Base-by-base conservation (phyloP, 2,113 vertebrate genomes). In the Mesocricetus auratus region DNA sequence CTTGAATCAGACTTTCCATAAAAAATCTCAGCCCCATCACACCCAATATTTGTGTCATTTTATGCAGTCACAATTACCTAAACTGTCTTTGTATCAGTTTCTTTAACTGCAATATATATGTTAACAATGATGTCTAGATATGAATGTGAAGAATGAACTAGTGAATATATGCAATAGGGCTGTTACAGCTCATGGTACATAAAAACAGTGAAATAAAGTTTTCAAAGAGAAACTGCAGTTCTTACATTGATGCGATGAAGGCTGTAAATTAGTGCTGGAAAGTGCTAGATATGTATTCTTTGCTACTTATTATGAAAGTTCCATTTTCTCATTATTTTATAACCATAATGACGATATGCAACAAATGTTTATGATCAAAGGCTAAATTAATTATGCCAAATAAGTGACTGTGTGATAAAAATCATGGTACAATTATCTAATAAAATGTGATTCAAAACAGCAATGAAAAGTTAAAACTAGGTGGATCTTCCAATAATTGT, bases 291-390 rank as follows among this genome's bases (percentile, higher is more conserved):
- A 36, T 88, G n/a, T 22, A 56, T 64, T 58, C 19, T 87, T 21
- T 88, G 39, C 29, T 77, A 69, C 7, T 68, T 16, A 4, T 86
- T 45, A 3, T 90, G 31, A 9, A 58, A 77, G 60, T 74, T 81
- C 62, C 53, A 64, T 83, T 90, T 3, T 10, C 10, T 15, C 62
- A 13, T 62, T 4, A 86, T 83, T 88, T 24, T 90, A 24, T 24
- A 91, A 68, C 74, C 10, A 90, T 42, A 15, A 2, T 62, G 31
- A 1, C 17, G 19, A 77, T 64, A 47, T 19, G 19, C 4, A 81
- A 36, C 45, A 95, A 71, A 79, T 90, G 7, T 86, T 81, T 93
- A 62, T 33, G 74, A 64, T 39, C 7, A 95, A 91, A 82, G n/a
- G 12, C 42, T 50, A 45, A 79, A 69, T 58, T 62, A 22, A 87